Evolutionary conservation across 2,113 vertebrate genomes (phyloP).

Genomic region (Struthio camelus): DNA sequence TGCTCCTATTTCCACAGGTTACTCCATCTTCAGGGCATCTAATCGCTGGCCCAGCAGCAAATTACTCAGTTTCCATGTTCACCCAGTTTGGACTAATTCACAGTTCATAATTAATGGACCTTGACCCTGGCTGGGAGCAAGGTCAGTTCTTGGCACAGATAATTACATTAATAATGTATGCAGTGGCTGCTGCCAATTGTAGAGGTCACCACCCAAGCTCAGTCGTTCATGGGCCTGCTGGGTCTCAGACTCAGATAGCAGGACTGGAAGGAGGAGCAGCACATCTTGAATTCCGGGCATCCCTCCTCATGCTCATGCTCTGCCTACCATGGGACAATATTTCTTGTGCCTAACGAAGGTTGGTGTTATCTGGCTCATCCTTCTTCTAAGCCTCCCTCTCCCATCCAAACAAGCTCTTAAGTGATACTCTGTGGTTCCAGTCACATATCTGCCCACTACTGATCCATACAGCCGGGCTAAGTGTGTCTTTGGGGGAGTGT

Average conservation of each 20-base stretch:
- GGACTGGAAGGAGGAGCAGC: neutral
- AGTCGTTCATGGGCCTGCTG: neutral
- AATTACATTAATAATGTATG: neutral
- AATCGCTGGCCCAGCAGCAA: neutral
- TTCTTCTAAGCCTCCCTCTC: neutral
- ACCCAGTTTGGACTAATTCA: neutral
- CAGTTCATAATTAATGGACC: neutral
- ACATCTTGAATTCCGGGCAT: neutral
- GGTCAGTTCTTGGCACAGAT: neutral
- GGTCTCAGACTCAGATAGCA: neutral
- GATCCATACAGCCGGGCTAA: neutral
- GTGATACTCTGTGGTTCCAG: neutral
- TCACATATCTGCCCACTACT: neutral
- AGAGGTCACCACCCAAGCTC: neutral
- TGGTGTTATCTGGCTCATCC: neutral
- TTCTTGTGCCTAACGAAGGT: neutral
- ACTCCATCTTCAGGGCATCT: neutral
- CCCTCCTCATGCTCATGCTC: neutral
- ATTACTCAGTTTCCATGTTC: neutral
- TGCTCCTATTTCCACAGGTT: neutral
- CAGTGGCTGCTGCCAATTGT: neutral
- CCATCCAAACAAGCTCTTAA: neutral
- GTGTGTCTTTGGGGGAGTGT: neutral
- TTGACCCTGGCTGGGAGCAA: neutral
- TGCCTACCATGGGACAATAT: neutral